Percentiles rank a stretch among this genome's conserved stretches.
Conservation (phyloP, 2,113 vertebrate species). For the Epinephelus lanceolatus region DNA sequence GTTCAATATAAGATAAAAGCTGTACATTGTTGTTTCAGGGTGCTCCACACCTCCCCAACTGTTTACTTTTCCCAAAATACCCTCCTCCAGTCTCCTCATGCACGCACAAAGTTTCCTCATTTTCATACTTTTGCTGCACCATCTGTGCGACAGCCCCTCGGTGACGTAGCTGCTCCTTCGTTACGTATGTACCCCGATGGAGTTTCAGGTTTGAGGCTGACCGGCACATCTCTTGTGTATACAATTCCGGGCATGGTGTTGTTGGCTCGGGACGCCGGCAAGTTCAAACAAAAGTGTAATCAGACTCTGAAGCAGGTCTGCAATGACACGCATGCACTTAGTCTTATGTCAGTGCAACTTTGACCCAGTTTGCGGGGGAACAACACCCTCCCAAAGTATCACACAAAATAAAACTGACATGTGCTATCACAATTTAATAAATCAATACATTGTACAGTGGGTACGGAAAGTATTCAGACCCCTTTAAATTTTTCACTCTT, state of each 20-base stretch:
- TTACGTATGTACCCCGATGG: background rate
- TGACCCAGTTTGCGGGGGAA: background rate
- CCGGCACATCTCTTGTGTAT: background rate
- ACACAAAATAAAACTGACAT: background rate
- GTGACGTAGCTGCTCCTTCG: background rate
- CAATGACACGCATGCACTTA: background rate
- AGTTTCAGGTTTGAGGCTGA: background rate
- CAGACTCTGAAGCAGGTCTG: slow-evolving; percentile 3
- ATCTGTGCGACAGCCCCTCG: background rate
- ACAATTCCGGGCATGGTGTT: background rate
- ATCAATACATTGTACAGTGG: background rate
- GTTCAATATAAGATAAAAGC: background rate
- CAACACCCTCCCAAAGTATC: too few relatives aligned
- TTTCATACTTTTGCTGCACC: background rate
- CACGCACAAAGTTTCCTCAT: background rate
- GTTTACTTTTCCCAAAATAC: background rate
- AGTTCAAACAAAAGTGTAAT: background rate
- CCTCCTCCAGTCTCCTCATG: background rate
- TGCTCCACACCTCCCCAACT: too few relatives aligned
- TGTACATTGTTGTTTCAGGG: background rate
- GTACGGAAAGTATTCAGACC: too few relatives aligned
- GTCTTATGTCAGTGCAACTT: background rate
- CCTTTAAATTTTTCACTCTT: too few relatives aligned
- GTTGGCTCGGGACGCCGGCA: too few relatives aligned
- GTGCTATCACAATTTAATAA: background rate